Conservation (phyloP, 2,113 vertebrate species). For the Chaenogobius annularis region DNA sequence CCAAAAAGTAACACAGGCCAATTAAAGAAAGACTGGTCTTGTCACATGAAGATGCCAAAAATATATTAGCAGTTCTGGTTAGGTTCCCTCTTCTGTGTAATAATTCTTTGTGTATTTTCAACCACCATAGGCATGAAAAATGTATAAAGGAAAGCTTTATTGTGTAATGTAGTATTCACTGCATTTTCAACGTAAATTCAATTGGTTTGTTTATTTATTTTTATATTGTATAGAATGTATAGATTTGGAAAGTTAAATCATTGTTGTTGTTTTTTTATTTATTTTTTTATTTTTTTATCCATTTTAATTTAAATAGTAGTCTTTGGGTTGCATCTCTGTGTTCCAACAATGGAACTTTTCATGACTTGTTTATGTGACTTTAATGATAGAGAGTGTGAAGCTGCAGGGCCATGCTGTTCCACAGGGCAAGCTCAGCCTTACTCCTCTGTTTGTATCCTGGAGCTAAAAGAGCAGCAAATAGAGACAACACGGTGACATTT, state of each 20-base stretch:
- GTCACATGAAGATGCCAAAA: slow-evolving; percentile 10
- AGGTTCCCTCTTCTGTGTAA: not conserved
- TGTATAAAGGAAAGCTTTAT: not conserved
- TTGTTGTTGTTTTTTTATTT: too few species aligned
- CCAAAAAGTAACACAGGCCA: slow-evolving; percentile 22
- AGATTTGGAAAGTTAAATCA: not conserved
- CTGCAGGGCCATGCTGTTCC: not conserved
- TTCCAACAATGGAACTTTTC: not conserved
- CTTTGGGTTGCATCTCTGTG: too few species aligned
- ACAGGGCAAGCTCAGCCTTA: slow-evolving; percentile 23
- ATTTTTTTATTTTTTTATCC: too few species aligned
- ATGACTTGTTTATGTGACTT: slow-evolving; percentile 30
- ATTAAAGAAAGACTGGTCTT: slow-evolving; percentile 18
- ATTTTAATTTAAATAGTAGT: too few species aligned
- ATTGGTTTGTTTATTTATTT: too few species aligned
- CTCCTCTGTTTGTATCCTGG: slow-evolving; percentile 16
- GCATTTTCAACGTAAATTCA: too few species aligned
- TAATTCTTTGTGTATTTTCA: not conserved
- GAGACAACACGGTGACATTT: slow-evolving; percentile 15
- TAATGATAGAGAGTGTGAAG: slow-evolving; percentile 45
- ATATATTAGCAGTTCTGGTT: slow-evolving; percentile 1
- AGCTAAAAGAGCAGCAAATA: not conserved
- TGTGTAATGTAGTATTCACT: too few species aligned
- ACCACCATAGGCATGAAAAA: slow-evolving; percentile 15
- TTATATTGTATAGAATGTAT: not conserved